A percentile compares a stretch with the other conserved stretches of the same genome.
phyloP scores from a whole-genome alignment of 2,113 vertebrate genomes.

The Trematomus loennbergii region DNA sequence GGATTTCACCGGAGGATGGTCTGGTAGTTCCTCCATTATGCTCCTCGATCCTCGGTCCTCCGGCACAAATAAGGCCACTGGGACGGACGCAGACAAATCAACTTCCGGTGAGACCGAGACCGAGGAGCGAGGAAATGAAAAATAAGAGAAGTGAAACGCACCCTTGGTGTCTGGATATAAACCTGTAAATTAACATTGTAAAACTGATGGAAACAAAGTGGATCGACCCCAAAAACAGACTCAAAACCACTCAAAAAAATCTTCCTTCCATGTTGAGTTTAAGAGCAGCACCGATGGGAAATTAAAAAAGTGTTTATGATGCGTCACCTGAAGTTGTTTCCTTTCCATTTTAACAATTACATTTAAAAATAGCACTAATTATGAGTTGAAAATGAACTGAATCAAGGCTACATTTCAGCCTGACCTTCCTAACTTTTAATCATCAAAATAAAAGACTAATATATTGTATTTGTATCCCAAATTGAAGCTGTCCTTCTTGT shows the following conservation, averaged over 20 bases:
- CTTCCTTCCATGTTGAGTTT: slow-evolving; percentile 1
- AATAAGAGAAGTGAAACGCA: too few species aligned
- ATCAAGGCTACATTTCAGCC: background rate
- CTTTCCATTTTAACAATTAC: background rate
- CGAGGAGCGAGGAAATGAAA: too few species aligned
- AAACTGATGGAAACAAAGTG: slow-evolving; percentile 5
- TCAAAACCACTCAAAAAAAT: background rate
- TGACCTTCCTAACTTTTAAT: too few species aligned
- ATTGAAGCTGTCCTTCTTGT: background rate
- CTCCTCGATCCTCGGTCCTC: too few species aligned
- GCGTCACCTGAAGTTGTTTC: background rate
- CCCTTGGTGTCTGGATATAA: background rate
- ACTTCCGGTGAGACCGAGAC: too few species aligned
- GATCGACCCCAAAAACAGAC: background rate
- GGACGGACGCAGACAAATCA: too few species aligned
- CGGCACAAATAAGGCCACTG: too few species aligned
- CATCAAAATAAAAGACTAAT: background rate
- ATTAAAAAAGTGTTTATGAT: background rate
- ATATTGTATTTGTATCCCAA: too few species aligned
- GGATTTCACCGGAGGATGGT: too few species aligned
- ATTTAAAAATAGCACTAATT: too few species aligned
- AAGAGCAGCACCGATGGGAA: slow-evolving; percentile 43
- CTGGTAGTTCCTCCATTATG: too few species aligned
- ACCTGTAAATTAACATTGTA: background rate
- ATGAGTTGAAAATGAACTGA: too few species aligned